Percentiles rank a stretch among this genome's conserved stretches.
phyloP scores from a whole-genome alignment of 2,888 invertebrate species.

The Tetranychus piercei region DNA sequence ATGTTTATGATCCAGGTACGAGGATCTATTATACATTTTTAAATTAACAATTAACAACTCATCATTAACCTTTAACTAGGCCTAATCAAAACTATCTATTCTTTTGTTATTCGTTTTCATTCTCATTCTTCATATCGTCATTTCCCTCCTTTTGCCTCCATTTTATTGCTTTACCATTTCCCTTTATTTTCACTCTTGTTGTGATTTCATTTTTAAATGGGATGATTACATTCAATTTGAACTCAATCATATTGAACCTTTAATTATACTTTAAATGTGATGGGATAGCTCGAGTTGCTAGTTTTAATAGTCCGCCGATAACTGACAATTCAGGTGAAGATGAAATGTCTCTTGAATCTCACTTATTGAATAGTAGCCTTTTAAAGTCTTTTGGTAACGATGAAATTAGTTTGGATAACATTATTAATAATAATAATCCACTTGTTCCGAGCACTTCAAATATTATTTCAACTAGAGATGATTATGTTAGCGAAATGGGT shows the following conservation, averaged over 20 bases:
- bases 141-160: neutral
- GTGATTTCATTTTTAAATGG: neutral
- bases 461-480: neutral
- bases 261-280: too few relatives aligned
- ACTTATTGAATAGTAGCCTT: too few relatives aligned
- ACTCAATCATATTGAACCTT: too few relatives aligned
- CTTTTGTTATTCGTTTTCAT: neutral
- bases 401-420: too few relatives aligned
- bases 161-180: neutral
- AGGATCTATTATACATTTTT: neutral
- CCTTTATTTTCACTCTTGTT: neutral
- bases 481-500: conserved; percentile 26
- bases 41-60: conserved; percentile 2
- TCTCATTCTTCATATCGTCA: neutral
- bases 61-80: conserved; percentile 9
- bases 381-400: too few relatives aligned
- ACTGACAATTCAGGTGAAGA: conserved; percentile 36
- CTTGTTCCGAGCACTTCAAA: neutral
- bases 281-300: conserved; percentile 20
- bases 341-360: conserved; percentile 21
- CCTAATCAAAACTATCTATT: neutral
- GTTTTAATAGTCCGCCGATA: conserved; percentile 33
- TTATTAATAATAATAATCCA: neutral
- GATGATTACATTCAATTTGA: neutral
- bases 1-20: conserved; percentile 17